Percentiles rank a stretch among this genome's conserved stretches.
phyloP scores from a whole-genome alignment of 2,113 vertebrate genomes.

The Hippocampus zosterae region DNA sequence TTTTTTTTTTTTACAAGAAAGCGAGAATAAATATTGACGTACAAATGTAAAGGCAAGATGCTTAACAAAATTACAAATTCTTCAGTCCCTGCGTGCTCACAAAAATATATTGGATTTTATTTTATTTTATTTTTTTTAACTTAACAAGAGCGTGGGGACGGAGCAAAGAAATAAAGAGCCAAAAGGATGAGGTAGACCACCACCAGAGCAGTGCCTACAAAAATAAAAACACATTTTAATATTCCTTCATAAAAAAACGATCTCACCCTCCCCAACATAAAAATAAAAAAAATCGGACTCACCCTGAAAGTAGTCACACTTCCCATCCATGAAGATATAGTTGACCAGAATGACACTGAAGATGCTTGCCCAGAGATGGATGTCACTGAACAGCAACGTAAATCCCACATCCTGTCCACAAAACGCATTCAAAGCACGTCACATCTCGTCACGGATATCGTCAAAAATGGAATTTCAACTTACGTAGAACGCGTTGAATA shows the following conservation, averaged over 20 bases:
- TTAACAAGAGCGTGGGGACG: slow-evolving; percentile 77
- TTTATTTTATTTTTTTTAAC: background rate
- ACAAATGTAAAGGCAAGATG: slow-evolving; percentile 7
- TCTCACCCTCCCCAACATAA: too few species aligned
- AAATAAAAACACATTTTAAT: background rate
- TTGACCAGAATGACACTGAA: slow-evolving; percentile 83
- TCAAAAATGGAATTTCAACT: slow-evolving; percentile 46
- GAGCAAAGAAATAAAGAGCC: slow-evolving; percentile 79
- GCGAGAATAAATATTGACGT: slow-evolving; percentile 5
- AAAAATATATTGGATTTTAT: too few species aligned
- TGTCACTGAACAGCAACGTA: slow-evolving; percentile 75
- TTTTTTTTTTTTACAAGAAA: slow-evolving; percentile 5
- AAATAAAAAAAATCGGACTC: background rate
- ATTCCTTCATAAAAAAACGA: background rate
- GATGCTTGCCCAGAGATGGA: slow-evolving; percentile 81
- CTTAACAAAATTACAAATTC: background rate
- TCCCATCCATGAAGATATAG: slow-evolving; percentile 85
- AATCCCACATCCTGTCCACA: slow-evolving; percentile 75
- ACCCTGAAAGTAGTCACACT: slow-evolving; percentile 88
- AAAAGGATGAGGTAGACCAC: slow-evolving; percentile 81
- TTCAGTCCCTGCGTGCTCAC: background rate
- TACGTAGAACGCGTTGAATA: slow-evolving; percentile 87
- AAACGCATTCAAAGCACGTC: background rate
- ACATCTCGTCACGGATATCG: too few species aligned
- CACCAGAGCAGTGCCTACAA: slow-evolving; percentile 74